These are phyloP conservation scores for Nomada flava DNA, from an alignment of 2,888 invertebrate genomes.

Conservation along the genomic window DNA sequence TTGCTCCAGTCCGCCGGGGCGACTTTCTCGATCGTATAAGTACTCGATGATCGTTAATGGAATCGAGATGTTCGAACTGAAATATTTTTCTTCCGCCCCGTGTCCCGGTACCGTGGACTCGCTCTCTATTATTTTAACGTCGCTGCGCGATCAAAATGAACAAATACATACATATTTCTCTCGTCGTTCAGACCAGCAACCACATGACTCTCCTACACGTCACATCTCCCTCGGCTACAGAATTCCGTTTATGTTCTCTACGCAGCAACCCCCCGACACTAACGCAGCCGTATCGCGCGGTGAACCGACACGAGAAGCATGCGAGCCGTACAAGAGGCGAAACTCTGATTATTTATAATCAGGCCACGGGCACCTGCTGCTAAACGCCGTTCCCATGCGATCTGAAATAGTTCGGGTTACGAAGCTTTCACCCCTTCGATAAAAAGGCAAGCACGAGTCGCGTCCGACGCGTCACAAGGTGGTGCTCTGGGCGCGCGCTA, in stretches of 20 bases:
- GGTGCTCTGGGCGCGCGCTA: constrained; percentile 67
- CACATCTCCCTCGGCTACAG: constrained; percentile 33
- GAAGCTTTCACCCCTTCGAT: constrained; percentile 59
- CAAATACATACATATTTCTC: constrained; percentile 18
- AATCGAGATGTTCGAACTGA: constrained; percentile 25
- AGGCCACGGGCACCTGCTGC: constrained; percentile 78
- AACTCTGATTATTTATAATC: constrained; percentile 80
- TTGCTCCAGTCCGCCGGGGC: constrained; percentile 39
- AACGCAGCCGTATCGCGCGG: constrained; percentile 48
- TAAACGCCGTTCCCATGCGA: constrained; percentile 80
- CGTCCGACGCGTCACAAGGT: constrained; percentile 73
- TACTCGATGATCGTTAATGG: constrained; percentile 11
- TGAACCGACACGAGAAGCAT: too few relatives aligned
- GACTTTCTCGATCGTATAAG: constrained; percentile 37
- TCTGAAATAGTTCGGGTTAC: constrained; percentile 75
- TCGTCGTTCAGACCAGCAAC: constrained; percentile 17
- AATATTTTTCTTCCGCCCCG: constrained; percentile 30
- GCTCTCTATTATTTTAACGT: constrained; percentile 24
- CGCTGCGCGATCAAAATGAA: constrained; percentile 19
- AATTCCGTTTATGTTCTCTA: constrained; percentile 36
- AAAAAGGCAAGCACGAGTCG: constrained; percentile 69
- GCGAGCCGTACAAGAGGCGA: constrained; percentile 38
- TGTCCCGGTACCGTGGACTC: not conserved
- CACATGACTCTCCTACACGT: not conserved
- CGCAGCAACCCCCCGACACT: constrained; percentile 45